A percentile compares a stretch with the other conserved stretches of the same genome.
Conservation (phyloP, 2,888 invertebrate genomes). For the Mechanitis messenoides region DNA sequence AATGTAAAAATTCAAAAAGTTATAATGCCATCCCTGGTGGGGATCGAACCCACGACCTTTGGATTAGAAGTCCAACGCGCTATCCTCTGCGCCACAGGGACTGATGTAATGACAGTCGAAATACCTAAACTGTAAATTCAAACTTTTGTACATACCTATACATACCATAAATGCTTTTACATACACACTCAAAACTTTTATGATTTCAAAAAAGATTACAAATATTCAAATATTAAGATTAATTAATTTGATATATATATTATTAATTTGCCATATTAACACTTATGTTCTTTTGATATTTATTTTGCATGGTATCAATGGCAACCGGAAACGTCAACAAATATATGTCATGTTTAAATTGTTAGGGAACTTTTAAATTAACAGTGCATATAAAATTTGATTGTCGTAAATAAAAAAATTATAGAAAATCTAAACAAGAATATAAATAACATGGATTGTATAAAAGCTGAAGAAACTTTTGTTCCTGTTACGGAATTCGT, state of each 20-base stretch:
- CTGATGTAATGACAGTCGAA: conserved; percentile 42
- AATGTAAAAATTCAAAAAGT: no score
- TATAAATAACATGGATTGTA: conserved; percentile 43
- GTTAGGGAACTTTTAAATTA: conserved; percentile 66
- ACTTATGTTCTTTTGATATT: not conserved
- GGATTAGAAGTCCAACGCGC: conserved; percentile 94
- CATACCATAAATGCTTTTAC: not conserved
- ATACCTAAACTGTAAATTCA: conserved; percentile 31
- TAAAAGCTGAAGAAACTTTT: conserved; percentile 22
- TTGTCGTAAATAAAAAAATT: conserved; percentile 18
- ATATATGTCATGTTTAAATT: conserved; percentile 37
- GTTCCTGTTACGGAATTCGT: conserved; percentile 30
- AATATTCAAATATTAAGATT: no score
- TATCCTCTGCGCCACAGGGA: conserved; percentile 93
- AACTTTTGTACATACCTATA: not conserved
- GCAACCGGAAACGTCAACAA: conserved; percentile 56
- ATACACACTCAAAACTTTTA: no score
- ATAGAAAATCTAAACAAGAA: conserved; percentile 16
- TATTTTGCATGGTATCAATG: conserved; percentile 23
- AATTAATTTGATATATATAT: no score
- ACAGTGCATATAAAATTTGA: conserved; percentile 36
- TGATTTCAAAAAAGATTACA: no score
- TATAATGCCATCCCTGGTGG: conserved; percentile 82
- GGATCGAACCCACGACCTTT: conserved; percentile 93
- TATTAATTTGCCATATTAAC: no score